A percentile compares a stretch with the other conserved stretches of the same genome.
phyloP scores from a whole-genome alignment of 2,113 vertebrate genomes.

The Vidua macroura region DNA sequence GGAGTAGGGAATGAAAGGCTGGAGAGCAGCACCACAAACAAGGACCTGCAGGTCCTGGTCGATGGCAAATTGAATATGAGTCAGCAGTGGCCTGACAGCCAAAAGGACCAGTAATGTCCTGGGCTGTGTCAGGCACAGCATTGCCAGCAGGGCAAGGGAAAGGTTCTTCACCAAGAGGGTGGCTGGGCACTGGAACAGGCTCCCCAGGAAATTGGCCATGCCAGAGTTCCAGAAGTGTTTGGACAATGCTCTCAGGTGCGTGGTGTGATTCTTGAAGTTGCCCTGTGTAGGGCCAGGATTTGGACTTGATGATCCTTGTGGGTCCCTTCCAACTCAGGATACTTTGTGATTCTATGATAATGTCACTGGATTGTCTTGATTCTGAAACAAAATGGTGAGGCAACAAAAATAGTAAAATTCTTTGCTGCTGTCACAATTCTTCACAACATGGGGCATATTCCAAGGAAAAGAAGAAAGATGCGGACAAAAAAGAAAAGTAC shows the following conservation, averaged over 20 bases:
- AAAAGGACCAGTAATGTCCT: not conserved
- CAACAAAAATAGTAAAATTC: not conserved
- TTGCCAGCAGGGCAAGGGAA: too few relatives aligned
- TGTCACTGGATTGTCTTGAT: not conserved
- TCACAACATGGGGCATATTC: not conserved
- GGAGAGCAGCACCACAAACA: not conserved
- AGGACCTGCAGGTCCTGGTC: rapidly evolving
- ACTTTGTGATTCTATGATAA: not conserved
- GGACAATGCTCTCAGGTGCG: not conserved
- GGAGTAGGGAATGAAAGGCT: not conserved
- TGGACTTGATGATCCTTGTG: not conserved
- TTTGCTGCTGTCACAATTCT: not conserved
- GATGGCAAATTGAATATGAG: not conserved
- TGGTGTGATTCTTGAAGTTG: not conserved
- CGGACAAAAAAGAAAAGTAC: not conserved
- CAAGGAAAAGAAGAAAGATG: not conserved
- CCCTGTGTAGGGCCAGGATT: not conserved
- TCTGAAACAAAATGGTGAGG: not conserved
- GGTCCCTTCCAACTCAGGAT: not conserved
- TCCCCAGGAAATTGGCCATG: not conserved
- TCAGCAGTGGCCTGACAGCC: not conserved
- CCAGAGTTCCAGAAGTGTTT: not conserved
- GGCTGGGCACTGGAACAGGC: not conserved
- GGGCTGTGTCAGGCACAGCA: not conserved
- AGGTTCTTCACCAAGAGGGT: not conserved